Base-by-base conservation (phyloP, 1,140 invertebrate species). In the Aphaenogaster rudis region DNA sequence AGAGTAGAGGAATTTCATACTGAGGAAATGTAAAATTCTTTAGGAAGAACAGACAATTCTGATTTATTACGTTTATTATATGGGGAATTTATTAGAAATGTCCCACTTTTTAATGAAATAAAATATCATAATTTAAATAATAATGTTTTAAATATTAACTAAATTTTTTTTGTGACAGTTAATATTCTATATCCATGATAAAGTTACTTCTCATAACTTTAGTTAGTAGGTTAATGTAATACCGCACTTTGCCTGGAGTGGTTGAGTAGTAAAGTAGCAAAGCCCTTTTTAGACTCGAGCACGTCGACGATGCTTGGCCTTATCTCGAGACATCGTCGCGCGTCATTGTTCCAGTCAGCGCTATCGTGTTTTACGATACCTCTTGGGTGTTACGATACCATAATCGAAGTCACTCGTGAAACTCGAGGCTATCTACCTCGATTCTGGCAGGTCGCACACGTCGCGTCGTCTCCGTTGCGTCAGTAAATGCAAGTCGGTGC, bases 261-360 rank as follows among this genome's bases (percentile, higher is more conserved):
- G 48, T 54, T 54, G 28, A 54, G 64, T 61, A 39, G 15, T 39
- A 39, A 64, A 39, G 33, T 45, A 48, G 39, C 13, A 66, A 54
- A 39, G 33, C 4, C 8, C 28, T 74, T 28, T 59, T 72, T 48
- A 59, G 15, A 71, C 33, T 45, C 15, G 28, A 82, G 28, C 11
- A 15, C 54, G 39, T 59, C 52, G 52, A 74, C 52, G 67, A 48
- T 28, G 28, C 5, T 17, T 39, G 63, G 48, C 5, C 48, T 33
- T 82, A 74, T 74, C 52, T 33, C 17, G 66, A 57, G 57, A 45
- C 39, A 82, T 74, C 52, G 80, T n/a, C 9, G 33, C 89, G 85
- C 77, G 87, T 87, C 86, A 72, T 57, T 82, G 84, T 92, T 90
- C 84, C 82, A 90, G 52, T 66, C 72, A 66, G 86, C 45, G 54